These are phyloP conservation scores for Uropetala carovei DNA, from an alignment of 2,888 invertebrate genomes.

Conservation along the genomic window DNA sequence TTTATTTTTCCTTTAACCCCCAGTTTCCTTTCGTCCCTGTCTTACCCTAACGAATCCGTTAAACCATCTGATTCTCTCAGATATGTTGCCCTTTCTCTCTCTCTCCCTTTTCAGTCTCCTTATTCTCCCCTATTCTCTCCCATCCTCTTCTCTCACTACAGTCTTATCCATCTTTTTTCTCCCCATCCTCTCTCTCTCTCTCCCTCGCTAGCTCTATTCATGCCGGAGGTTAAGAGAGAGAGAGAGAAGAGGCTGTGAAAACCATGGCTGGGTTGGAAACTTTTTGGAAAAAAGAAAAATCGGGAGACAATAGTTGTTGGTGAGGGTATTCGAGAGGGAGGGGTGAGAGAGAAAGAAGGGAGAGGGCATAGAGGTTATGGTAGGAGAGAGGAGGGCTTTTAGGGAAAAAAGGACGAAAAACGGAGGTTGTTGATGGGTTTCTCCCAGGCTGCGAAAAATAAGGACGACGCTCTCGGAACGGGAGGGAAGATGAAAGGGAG, in stretches of 20 bases:
- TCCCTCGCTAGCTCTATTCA: neutral
- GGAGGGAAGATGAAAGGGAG: neutral
- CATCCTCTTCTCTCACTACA: neutral
- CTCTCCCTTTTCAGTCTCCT: neutral
- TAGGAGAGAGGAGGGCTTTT: neutral
- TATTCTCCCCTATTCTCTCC: neutral
- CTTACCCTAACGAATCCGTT: neutral
- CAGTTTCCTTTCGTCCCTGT: neutral
- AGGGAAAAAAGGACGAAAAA: slow-evolving; percentile 15
- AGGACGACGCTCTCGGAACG: neutral
- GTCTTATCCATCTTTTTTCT: neutral
- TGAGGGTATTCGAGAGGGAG: neutral
- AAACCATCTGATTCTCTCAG: slow-evolving; percentile 8
- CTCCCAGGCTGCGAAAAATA: neutral
- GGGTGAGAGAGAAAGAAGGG: too few species aligned
- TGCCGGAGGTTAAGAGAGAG: neutral
- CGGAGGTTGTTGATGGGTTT: slow-evolving; percentile 14
- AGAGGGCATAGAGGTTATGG: neutral
- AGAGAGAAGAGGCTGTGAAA: neutral
- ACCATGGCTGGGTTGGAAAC: slow-evolving; percentile 51
- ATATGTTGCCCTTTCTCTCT: slow-evolving; percentile 16
- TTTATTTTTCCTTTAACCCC: neutral
- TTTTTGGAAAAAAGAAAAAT: slow-evolving; percentile 15
- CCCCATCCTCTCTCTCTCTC: neutral
- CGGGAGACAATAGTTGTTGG: slow-evolving; percentile 47